Conservation (phyloP, 1,140 invertebrate genomes). For the Drosophila bipectinata region DNA sequence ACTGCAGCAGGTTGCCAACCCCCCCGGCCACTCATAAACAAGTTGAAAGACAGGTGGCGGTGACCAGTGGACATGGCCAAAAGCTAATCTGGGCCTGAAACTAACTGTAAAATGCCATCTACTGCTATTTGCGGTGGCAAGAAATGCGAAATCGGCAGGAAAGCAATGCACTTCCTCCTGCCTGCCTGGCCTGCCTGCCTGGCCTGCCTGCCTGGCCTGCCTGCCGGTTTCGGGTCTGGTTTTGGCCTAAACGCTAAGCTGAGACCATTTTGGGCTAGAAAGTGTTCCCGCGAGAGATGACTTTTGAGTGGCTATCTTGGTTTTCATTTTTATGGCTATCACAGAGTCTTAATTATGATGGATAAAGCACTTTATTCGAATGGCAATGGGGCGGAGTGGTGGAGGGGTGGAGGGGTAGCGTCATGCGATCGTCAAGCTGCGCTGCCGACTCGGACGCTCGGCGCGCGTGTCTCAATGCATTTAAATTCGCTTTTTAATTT, state of each 20-base stretch:
- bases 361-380: conserved; percentile 1
- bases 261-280: too few relatives aligned
- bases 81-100: conserved; percentile 29
- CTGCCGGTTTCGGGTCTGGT: too few relatives aligned
- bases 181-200: too few relatives aligned
- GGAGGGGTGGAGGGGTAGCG: neutral
- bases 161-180: conserved; percentile 1
- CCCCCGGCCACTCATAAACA: conserved; percentile 5
- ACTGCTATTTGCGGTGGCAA: conserved; percentile 25
- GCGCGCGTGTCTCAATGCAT: conserved; percentile 66
- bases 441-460: conserved; percentile 1
- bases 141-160: conserved; percentile 8
- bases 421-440: conserved; percentile 31
- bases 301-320: too few relatives aligned
- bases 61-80: conserved; percentile 27
- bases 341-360: conserved; percentile 31
- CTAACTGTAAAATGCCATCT: conserved; percentile 18
- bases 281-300: too few relatives aligned
- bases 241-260: too few relatives aligned
- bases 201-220: too few relatives aligned
- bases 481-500: conserved; percentile 68
- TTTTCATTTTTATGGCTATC: conserved; percentile 7
- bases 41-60: conserved; percentile 29
- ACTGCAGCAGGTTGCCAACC: conserved; percentile 13
- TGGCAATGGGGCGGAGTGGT: neutral